Evolutionary conservation across 2,888 invertebrate genomes (phyloP).

Genomic region (Oligia latruncula): DNA sequence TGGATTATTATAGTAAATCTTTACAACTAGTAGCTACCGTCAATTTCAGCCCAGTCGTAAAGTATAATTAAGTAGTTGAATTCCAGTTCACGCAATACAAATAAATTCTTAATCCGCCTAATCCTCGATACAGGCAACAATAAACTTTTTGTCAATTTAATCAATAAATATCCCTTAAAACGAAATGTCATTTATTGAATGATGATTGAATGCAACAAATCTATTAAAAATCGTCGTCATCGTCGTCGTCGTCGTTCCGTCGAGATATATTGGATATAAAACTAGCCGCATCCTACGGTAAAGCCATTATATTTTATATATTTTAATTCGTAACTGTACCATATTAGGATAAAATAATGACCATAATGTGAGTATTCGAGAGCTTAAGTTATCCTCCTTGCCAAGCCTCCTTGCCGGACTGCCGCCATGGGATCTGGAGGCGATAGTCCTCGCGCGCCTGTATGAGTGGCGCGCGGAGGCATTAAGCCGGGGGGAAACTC

Average conservation of each 20-base stretch:
- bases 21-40: neutral
- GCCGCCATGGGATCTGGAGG: no score
- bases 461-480: no score
- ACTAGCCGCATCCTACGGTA: constrained; percentile 46
- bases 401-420: no score
- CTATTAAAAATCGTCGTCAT: constrained; percentile 37
- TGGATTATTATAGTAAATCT: neutral
- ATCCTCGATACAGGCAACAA: constrained; percentile 31
- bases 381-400: constrained; percentile 63
- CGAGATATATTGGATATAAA: constrained; percentile 50
- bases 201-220: constrained; percentile 55
- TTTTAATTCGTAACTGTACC: constrained; percentile 55
- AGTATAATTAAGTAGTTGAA: constrained; percentile 28
- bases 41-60: constrained; percentile 13
- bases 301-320: constrained; percentile 56
- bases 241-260: constrained; percentile 29
- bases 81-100: constrained; percentile 29
- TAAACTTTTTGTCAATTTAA: constrained; percentile 41
- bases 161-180: constrained; percentile 42
- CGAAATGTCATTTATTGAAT: constrained; percentile 44
- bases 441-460: no score
- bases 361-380: constrained; percentile 65
- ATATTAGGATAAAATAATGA: constrained; percentile 66
- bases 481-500: no score
- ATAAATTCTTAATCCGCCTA: constrained; percentile 46